Percentiles rank a stretch among this genome's conserved stretches.
phyloP scores from a whole-genome alignment of 2,888 invertebrate genomes.

The Trichopria drosophilae region DNA sequence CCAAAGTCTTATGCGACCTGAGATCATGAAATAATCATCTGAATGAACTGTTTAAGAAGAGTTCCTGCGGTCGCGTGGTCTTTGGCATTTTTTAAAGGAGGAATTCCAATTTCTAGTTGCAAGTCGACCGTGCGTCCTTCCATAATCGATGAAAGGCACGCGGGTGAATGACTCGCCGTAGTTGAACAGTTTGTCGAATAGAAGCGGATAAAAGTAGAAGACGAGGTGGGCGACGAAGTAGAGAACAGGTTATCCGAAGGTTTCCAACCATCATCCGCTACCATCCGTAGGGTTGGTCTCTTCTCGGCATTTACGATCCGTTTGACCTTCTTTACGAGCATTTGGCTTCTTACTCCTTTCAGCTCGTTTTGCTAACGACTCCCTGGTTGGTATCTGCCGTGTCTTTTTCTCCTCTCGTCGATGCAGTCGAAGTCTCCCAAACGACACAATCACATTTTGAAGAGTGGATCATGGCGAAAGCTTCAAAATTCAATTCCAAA shows the following conservation, averaged over 20 bases:
- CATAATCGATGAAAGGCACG: no score
- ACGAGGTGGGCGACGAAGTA: conserved; percentile 17
- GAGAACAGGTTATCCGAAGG: conserved; percentile 33
- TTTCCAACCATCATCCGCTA: conserved; percentile 42
- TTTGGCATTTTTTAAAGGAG: no score
- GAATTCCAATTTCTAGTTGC: no score
- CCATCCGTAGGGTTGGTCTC: conserved; percentile 37
- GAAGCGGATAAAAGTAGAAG: conserved; percentile 26
- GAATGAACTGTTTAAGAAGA: no score
- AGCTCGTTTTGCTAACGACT: conserved; percentile 48
- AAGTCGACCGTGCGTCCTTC: no score
- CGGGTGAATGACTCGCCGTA: conserved; percentile 6
- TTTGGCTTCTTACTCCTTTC: conserved; percentile 49
- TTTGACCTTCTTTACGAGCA: conserved; percentile 52
- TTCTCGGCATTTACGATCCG: conserved; percentile 48
- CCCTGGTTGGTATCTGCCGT: conserved; percentile 36
- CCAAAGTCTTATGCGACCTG: no score
- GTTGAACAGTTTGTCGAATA: conserved; percentile 20
- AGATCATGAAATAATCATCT: no score
- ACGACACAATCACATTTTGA: no score
- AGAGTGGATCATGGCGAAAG: no score
- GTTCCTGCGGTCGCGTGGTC: no score
- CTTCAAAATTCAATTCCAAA: no score
- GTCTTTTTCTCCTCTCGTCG: conserved; percentile 3
- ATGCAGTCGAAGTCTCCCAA: not conserved